Evolutionary conservation across 2,888 invertebrate genomes (phyloP).

Genomic region (Psylliodes chrysocephalus): DNA sequence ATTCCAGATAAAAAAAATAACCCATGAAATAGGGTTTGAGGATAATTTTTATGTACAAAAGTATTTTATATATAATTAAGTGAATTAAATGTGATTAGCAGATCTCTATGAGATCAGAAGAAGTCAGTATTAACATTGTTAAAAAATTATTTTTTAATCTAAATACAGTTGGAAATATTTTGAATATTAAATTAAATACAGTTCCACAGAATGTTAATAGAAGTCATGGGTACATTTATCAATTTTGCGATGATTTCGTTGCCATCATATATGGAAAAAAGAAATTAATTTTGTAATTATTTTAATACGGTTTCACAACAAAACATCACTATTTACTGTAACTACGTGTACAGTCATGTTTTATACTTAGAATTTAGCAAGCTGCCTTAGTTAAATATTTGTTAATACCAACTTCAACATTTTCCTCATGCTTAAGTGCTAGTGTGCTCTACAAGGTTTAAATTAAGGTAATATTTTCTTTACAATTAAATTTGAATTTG

Average conservation of each 20-base stretch:
- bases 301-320: too few relatives aligned
- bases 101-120: conserved; percentile 12
- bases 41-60: conserved; percentile 4
- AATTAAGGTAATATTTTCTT: conserved; percentile 49
- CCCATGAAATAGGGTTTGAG: too few relatives aligned
- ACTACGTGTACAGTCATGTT: too few relatives aligned
- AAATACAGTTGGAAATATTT: neutral
- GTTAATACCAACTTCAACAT: conserved; percentile 33
- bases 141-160: neutral
- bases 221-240: too few relatives aligned
- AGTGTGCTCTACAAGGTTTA: conserved; percentile 51
- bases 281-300: too few relatives aligned
- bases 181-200: neutral
- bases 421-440: conserved; percentile 48
- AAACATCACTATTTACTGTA: too few relatives aligned
- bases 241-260: too few relatives aligned
- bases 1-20: neutral
- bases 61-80: conserved; percentile 16
- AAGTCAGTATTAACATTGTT: conserved; percentile 10
- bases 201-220: too few relatives aligned
- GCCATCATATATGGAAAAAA: too few relatives aligned
- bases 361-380: too few relatives aligned
- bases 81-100: conserved; percentile 15
- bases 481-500: neutral
- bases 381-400: too few relatives aligned